Conservation (phyloP, 2,888 invertebrate genomes). For the Tinea semifulvella region DNA sequence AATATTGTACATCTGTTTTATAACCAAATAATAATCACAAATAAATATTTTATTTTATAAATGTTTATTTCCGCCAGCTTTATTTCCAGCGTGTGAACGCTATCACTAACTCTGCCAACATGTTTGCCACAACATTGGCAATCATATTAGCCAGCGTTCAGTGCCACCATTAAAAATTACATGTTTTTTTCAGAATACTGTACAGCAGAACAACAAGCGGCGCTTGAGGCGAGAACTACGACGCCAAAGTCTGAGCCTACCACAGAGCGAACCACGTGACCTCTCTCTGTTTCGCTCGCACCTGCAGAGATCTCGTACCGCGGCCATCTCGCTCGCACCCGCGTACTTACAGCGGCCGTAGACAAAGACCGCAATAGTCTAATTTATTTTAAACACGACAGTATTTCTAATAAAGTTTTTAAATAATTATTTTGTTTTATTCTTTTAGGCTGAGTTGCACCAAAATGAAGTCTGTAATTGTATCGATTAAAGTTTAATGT, state of each 20-base stretch:
- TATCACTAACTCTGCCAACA: no score
- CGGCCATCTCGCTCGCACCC: not conserved
- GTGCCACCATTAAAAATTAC: no score
- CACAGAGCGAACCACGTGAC: constrained; percentile 40
- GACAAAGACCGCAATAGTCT: constrained; percentile 27
- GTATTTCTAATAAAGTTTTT: constrained; percentile 56
- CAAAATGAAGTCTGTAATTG: no score
- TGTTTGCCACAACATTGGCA: no score
- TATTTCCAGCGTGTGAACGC: no score
- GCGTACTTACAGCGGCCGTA: constrained; percentile 14
- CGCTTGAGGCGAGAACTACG: constrained; percentile 31
- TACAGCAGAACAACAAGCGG: constrained; percentile 52
- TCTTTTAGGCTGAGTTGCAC: no score
- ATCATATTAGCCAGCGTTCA: no score
- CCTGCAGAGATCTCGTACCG: constrained; percentile 30
- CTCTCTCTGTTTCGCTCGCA: constrained; percentile 25
- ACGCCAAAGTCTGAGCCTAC: constrained; percentile 14
- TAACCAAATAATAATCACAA: no score
- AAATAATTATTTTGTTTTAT: constrained; percentile 9
- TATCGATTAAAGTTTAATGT: no score
- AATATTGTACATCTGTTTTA: no score
- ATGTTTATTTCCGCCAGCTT: no score
- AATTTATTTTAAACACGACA: constrained; percentile 42
- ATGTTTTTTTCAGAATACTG: constrained; percentile 53
- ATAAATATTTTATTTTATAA: no score